These are phyloP conservation scores for Clarias batrachus DNA, from an alignment of 2,113 vertebrate species.

Conservation along the genomic window DNA sequence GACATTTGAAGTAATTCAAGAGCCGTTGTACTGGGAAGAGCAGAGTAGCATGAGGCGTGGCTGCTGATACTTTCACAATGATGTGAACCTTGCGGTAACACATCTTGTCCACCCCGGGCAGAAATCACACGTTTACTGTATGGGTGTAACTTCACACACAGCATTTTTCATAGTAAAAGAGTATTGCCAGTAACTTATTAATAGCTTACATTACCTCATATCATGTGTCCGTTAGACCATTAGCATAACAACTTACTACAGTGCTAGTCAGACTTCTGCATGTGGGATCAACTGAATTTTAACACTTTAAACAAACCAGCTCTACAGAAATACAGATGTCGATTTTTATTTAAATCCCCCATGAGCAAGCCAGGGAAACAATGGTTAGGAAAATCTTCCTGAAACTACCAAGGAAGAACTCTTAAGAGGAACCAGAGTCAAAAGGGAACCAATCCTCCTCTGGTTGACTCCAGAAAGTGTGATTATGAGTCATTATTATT, in stretches of 20 bases:
- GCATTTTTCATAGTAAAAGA: neutral
- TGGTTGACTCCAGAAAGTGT: neutral
- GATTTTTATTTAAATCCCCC: neutral
- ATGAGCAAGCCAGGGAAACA: neutral
- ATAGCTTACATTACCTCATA: neutral
- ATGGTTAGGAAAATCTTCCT: neutral
- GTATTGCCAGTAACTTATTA: neutral
- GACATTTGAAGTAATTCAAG: neutral
- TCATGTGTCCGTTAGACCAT: neutral
- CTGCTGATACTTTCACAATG: neutral
- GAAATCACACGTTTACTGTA: too few species aligned
- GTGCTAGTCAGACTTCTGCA: too few species aligned
- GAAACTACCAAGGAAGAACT: neutral
- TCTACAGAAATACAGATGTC: neutral
- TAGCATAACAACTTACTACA: neutral
- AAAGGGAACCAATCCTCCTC: neutral
- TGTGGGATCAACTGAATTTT: neutral
- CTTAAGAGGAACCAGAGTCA: neutral
- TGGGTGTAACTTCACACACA: neutral
- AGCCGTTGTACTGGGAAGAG: neutral
- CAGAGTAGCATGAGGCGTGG: neutral
- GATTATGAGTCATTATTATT: neutral
- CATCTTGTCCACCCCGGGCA: rapidly evolving
- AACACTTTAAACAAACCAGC: neutral
- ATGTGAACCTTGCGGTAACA: neutral